These are phyloP conservation scores for Carduelis carduelis DNA, from an alignment of 2,797 vertebrate species.

Conservation along the genomic window DNA sequence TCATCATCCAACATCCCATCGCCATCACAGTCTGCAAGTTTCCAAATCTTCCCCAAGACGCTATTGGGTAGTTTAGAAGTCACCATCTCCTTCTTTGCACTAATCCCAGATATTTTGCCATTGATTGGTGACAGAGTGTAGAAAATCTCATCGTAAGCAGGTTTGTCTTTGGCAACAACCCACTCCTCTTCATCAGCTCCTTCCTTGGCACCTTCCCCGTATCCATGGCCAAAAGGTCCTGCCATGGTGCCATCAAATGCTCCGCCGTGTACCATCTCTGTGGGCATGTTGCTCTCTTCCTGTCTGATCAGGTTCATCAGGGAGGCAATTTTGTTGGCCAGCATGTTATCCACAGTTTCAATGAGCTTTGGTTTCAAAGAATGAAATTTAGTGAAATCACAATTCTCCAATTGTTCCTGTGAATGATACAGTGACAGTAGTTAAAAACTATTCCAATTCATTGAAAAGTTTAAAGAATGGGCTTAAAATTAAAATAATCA, in stretches of 20 bases:
- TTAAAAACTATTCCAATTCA: background rate
- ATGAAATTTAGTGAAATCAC: slow-evolving; percentile 95
- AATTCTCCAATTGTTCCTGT: slow-evolving; percentile 91
- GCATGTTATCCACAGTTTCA: slow-evolving; percentile 94
- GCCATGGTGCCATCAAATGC: slow-evolving; percentile 91
- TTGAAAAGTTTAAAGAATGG: background rate
- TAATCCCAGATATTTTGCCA: slow-evolving; percentile 91
- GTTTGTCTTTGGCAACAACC: slow-evolving; percentile 94
- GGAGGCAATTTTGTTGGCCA: slow-evolving; percentile 87
- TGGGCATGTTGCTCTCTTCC: slow-evolving; percentile 86
- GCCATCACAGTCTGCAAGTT: slow-evolving; percentile 89
- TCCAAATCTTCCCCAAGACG: slow-evolving; percentile 97
- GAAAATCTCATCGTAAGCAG: slow-evolving; percentile 96
- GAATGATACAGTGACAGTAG: background rate
- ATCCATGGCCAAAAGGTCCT: slow-evolving; percentile 93
- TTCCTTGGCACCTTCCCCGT: slow-evolving; percentile 92
- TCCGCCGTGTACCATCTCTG: slow-evolving; percentile 86
- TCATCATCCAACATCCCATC: slow-evolving; percentile 98
- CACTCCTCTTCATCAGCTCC: slow-evolving; percentile 92
- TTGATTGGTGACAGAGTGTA: slow-evolving; percentile 95
- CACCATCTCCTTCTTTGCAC: slow-evolving; percentile 97
- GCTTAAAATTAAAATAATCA: background rate
- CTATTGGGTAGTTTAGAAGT: slow-evolving; percentile 94
- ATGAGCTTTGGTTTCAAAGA: slow-evolving; percentile 93
- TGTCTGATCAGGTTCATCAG: slow-evolving; percentile 91